Base-by-base conservation (phyloP, 2,888 invertebrate species). In the Rotaria socialis region DNA sequence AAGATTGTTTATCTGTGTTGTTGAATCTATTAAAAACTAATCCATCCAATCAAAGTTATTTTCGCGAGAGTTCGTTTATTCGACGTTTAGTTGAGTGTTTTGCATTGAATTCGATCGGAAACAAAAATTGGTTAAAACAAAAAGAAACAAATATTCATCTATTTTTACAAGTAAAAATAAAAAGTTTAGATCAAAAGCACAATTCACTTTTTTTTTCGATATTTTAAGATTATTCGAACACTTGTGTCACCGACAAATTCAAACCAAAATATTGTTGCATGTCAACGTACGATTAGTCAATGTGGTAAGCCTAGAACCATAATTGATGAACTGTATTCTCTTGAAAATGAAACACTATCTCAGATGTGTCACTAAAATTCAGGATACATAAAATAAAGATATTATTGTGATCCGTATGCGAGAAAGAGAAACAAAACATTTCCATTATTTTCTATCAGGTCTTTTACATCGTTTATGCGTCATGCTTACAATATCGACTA, bases 11-110 rank as follows among this genome's bases (percentile, higher is more conserved):
- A 6, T 92, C 96, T 75, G 92, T 99, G 6, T 94, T 99, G 94
- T 92, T 97, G 86, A 98, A 97, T 92, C 93, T 99, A 86, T 92
- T 99, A 24, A 94, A 95, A 90, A 96, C 96, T 89, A 99, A 99
- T 90, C 94, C 95, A 24, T 97, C 96, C 89, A 99, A 99, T 92
- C 98, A 98, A 88, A 97, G 96, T 90, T 96, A 97, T 90, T 99
- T 99, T 90, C 96, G 97, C 92, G 99, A 99, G 92, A 97, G 96
- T 85, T 96, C 96, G 89, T 97, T 96, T 89, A 96, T 98, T 88
- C 96, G 96, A 90, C 94, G 94, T 88, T 92, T 98, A 90, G 93
- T 95, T 4, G 95, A 95, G 0, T 96, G 96, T 95, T 96, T 97
- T 89, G 93, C 93, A 88, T 93, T 87, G 88, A 47, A 88, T 22